Base-by-base conservation (phyloP, 2,888 invertebrate genomes). In the Archips xylosteana region DNA sequence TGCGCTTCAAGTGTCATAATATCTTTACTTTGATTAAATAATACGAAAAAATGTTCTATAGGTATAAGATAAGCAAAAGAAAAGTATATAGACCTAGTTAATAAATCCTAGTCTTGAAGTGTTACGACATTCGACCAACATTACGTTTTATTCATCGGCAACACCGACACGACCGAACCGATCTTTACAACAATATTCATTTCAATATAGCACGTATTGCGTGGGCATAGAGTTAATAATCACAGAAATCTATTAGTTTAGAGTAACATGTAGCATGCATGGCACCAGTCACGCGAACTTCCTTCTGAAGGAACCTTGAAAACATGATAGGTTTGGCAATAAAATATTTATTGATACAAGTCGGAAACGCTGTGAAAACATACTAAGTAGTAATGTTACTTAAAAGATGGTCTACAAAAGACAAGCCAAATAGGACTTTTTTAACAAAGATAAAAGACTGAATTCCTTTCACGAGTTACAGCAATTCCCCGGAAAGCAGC, bases 221-320 rank as follows among this genome's bases (percentile, higher is more conserved):
- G 15, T 57, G 3, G 36, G 4, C 32, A 49, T 59, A 73, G 6
- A 45, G 68, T n/a, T 36, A 51, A 67, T 9, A 68, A 63, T 67
- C 36, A 39, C 13, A 54, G 3, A 23, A 32, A 39, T 0, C 65
- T 23, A 23, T 36, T 12, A 23, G 51, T 10, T 67, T 72, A 47
- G 49, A 68, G 61, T 63, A 62, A 36, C 47, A 68, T 62, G 61
- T 63, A 62, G 23, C 47, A 68, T 62, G 71, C 51, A 36, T 54
- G 54, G 54, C 6, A 42, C 54, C 54, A 51, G n/a, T n/a, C 72
- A 72, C 62, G 72, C 72, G 42, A 72, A 23, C 57, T 68, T 68
- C 67, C 36, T 65, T 45, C 23, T 63, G 47, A 34, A 47, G 36
- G 39, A 71, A 72, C 72, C 72, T 72, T 72, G 72, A 72, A 68